Evolutionary conservation across 2,797 vertebrate species (phyloP), one percentile per base, ranked within the genome.

Genomic region (Hippoglossus hippoglossus): DNA sequence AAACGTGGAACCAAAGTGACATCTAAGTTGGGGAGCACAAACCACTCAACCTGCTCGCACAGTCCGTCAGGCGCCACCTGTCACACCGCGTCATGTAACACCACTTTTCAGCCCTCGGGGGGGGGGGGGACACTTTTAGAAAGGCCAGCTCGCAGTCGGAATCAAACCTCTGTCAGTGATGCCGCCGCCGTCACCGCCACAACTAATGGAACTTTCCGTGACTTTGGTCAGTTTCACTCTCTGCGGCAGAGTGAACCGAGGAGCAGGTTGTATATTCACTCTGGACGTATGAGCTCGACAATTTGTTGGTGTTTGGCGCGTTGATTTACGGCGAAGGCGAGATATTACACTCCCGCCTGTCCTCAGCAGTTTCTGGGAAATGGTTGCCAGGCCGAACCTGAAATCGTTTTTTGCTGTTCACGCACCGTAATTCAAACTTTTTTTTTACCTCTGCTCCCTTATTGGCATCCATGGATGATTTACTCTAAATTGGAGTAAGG

Each of bases 141-240:
- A 90, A 91, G 88, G 85, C 85, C 91, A 86, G 13, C 19, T 70
- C 86, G 49, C 87, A 58, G 87, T 22, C 41, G 85, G 86, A 73
- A 63, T 70, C 77, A 54, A 85, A 69, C 63, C 61, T 70, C 60
- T 44, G 50, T 54, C 69, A 6, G 68, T 22, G 67, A 62, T 53
- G 69, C 65, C 5, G 24, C 22, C 41, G 15, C 34, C 12, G 41
- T 64, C 71, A 22, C 49, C 25, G 0, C 47, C 13, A 47, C 18
- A 59, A 64, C 63, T 53, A 44, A 72, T 67, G 28, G 71, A 86
- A 72, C 70, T 71, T 66, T 63, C 7, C 44, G 26, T 28, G 1
- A 56, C 68, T 77, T 78, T 11, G 24, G 60, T 39, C 51, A 25
- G 12, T 75, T 74, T 3, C n/a, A 2, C 34, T 68, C 34, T 21